These are phyloP conservation scores for Metacarcinus magister DNA, from an alignment of 2,888 invertebrate genomes.

Conservation along the genomic window DNA sequence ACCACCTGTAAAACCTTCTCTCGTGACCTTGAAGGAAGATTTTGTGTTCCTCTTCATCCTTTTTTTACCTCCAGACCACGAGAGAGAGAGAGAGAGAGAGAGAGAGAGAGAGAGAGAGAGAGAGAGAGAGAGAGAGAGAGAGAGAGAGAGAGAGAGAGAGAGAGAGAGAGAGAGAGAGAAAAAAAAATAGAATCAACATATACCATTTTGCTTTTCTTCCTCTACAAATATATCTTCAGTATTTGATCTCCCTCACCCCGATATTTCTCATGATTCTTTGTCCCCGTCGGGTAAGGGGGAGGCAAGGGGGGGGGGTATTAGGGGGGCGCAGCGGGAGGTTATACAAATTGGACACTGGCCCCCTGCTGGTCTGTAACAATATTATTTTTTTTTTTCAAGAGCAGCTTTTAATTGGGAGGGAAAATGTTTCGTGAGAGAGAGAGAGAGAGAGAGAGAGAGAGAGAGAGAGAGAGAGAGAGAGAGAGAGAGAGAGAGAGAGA, in stretches of 20 bases:
- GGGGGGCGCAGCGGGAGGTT: background rate
- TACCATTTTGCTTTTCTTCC: background rate
- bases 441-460: slow-evolving; percentile 22
- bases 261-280: slow-evolving; percentile 32
- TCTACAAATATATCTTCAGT: background rate
- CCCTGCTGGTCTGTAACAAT: slow-evolving; percentile 60
- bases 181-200: background rate
- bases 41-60: background rate
- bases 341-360: slow-evolving; percentile 60
- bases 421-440: slow-evolving; percentile 32
- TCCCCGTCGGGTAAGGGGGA: background rate
- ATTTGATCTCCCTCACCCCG: background rate
- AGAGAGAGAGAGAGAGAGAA: no score
- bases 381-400: slow-evolving; percentile 56
- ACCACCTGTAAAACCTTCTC: background rate
- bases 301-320: background rate
- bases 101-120: slow-evolving; percentile 26
- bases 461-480: slow-evolving; percentile 47
- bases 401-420: slow-evolving; percentile 54
- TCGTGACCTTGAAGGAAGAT: background rate
- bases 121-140: slow-evolving; percentile 13
- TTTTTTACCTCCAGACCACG: background rate
- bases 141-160: background rate
- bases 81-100: background rate
- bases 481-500: slow-evolving; percentile 42